Conservation (phyloP, 2,888 invertebrate genomes). For the Danaus chrysippus region DNA sequence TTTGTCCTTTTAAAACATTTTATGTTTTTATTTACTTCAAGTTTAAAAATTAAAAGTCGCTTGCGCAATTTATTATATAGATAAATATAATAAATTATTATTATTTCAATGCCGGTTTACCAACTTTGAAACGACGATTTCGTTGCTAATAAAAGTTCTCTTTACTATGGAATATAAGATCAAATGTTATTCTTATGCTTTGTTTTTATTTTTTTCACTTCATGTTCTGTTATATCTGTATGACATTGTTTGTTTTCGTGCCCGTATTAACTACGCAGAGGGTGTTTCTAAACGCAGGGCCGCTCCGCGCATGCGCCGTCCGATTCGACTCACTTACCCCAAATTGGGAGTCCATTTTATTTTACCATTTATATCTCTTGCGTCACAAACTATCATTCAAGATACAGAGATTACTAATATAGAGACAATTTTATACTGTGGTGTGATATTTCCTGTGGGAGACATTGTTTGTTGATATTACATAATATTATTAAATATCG, state of each 20-base stretch:
- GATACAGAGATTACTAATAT: conserved; percentile 18
- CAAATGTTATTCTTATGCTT: no score
- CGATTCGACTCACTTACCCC: conserved; percentile 49
- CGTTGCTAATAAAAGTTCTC: no score
- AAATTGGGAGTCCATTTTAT: conserved; percentile 67
- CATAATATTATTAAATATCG: neutral
- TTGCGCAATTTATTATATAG: no score
- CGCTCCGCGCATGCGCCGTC: conserved; percentile 56
- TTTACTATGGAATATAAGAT: no score
- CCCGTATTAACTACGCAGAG: conserved; percentile 17
- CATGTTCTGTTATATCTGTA: no score
- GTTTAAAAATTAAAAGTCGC: no score
- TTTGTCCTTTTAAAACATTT: no score
- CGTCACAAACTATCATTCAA: conserved; percentile 34
- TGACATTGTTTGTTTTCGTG: neutral
- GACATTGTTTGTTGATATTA: neutral
- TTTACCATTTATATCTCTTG: conserved; percentile 49
- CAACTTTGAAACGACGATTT: no score
- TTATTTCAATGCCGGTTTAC: no score
- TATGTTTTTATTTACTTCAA: no score
- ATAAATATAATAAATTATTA: no score
- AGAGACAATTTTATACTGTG: conserved; percentile 23
- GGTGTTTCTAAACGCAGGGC: conserved; percentile 49
- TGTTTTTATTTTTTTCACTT: no score
- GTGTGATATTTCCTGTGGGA: conserved; percentile 30